Evolutionary conservation across 2,113 vertebrate species (phyloP).

Genomic region (Ciconia boyciana): DNA sequence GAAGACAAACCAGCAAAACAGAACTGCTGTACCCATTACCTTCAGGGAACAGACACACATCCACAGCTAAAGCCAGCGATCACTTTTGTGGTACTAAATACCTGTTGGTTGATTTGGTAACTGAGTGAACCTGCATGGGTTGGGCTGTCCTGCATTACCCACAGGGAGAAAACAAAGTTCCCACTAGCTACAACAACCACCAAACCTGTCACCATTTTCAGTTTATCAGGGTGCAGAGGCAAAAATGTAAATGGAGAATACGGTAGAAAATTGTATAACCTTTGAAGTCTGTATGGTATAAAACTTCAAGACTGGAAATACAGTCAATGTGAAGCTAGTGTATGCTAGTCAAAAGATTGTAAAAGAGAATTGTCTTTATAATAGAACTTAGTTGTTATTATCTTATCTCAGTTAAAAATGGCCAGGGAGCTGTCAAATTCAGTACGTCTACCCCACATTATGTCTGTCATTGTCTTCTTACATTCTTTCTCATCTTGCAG

Average conservation of each 20-base stretch:
- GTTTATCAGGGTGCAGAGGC: neutral
- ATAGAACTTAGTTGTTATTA: neutral
- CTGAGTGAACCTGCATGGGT: neutral
- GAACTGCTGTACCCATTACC: neutral
- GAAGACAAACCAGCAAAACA: neutral
- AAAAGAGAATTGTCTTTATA: neutral
- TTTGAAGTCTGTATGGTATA: neutral
- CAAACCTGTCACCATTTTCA: neutral
- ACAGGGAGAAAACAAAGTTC: neutral
- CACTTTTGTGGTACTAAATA: neutral
- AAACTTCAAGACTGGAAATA: neutral
- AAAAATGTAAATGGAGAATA: neutral
- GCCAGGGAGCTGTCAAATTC: neutral
- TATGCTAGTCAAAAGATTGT: neutral
- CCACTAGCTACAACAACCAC: neutral
- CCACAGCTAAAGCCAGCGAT: no score
- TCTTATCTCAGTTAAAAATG: neutral
- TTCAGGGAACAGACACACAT: neutral
- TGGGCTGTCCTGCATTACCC: neutral
- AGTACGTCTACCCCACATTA: neutral
- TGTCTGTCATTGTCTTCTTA: neutral
- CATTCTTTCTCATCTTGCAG: neutral
- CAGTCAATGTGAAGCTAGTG: neutral
- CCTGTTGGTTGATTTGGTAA: neutral
- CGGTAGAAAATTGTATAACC: neutral